Conservation (phyloP, 2,113 vertebrate genomes). For the Phylloscopus trochiloides region DNA sequence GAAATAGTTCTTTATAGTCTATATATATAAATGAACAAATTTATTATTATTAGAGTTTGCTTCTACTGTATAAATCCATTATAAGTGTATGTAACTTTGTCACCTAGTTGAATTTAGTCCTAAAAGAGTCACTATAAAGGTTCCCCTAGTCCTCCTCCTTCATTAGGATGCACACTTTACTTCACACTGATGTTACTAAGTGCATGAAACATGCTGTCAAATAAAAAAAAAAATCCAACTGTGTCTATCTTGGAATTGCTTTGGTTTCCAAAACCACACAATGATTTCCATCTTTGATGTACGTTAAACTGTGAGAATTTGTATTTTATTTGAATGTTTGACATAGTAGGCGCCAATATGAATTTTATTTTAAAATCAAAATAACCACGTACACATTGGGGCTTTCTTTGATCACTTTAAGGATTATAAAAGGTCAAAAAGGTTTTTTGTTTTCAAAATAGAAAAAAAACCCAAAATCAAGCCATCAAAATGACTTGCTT, state of each 20-base stretch:
- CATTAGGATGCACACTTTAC: neutral
- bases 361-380: conserved; percentile 42
- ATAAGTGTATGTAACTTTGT: neutral
- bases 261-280: conserved; percentile 48
- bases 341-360: conserved; percentile 8
- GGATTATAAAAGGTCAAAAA: neutral
- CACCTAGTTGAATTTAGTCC: neutral
- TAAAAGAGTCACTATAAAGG: neutral
- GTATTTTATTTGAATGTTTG: conserved; percentile 18
- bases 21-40: neutral
- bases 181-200: neutral
- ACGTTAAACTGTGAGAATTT: conserved; percentile 47
- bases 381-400: conserved; percentile 9
- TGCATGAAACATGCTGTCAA: conserved; percentile 1
- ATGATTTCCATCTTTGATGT: conserved; percentile 28
- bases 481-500: neutral
- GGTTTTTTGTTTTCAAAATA: neutral
- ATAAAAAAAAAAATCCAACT: conserved; percentile 43
- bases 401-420: neutral
- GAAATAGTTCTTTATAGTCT: neutral
- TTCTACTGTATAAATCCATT: neutral
- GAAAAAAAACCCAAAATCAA: neutral
- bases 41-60: neutral
- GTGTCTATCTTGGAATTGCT: conserved; percentile 9
- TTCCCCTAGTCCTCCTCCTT: neutral